Percentiles rank a stretch among this genome's conserved stretches.
Evolutionary conservation across 2,888 invertebrate species (phyloP).

Genomic region (Teinopalpus imperialis): DNA sequence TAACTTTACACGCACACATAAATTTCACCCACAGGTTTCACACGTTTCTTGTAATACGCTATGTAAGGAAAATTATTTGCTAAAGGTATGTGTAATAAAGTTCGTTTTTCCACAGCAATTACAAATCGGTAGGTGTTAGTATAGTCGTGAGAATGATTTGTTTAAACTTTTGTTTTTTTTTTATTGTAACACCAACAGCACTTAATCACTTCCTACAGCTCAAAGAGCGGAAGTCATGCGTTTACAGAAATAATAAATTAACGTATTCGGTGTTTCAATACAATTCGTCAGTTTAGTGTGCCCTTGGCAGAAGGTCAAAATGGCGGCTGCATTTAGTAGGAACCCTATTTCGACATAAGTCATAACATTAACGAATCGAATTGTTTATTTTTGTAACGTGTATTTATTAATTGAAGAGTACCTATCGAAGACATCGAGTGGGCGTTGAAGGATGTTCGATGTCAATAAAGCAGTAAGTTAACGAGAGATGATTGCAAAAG

Average conservation of each 20-base stretch:
- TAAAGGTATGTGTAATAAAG: conserved; percentile 37
- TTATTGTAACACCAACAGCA: conserved; percentile 58
- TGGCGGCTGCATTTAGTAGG: conserved; percentile 53
- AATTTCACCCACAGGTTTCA: conserved; percentile 10
- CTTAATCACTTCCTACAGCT: conserved; percentile 77
- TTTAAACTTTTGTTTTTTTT: conserved; percentile 66
- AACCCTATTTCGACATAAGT: conserved; percentile 58
- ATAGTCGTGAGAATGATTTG: conserved; percentile 63
- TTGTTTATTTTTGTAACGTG: conserved; percentile 64
- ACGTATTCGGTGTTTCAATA: conserved; percentile 63
- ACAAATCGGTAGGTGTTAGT: conserved; percentile 53
- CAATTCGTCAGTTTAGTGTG: conserved; percentile 46
- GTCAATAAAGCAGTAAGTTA: conserved; percentile 32
- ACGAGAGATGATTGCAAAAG: conserved; percentile 29
- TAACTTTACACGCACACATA: conserved; percentile 9
- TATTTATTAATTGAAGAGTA: conserved; percentile 71
- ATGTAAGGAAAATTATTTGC: conserved; percentile 32
- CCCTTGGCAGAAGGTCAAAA: conserved; percentile 72
- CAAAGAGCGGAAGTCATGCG: conserved; percentile 76
- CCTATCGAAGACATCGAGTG: conserved; percentile 58
- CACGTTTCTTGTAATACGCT: neutral
- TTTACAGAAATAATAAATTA: conserved; percentile 74
- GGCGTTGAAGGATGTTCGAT: conserved; percentile 54
- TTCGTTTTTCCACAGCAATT: conserved; percentile 52
- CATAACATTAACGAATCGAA: conserved; percentile 54